Base-by-base conservation (phyloP, 1,140 invertebrate species). In the Caerostris extrusa region DNA sequence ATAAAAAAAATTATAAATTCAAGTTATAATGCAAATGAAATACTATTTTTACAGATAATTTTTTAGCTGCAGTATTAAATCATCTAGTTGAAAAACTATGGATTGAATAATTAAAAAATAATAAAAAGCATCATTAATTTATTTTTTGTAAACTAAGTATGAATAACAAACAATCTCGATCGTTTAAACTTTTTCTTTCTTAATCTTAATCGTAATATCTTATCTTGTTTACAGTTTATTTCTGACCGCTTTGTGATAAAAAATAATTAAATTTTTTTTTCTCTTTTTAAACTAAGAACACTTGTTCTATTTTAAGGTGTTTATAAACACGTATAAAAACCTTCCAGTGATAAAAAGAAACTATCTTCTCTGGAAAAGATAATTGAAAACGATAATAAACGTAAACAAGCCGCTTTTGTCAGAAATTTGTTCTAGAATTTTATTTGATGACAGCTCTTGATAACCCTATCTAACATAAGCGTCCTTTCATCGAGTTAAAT, bases 351-450 rank as follows among this genome's bases (percentile, higher is more conserved):
- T 0, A 10, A 14, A 61, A 71, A 71, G 50, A 71, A 71, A 50
- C 50, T 71, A 71, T 71, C 69, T 19, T 10, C 34, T 53, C 8
- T 34, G 3, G 17, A 34, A 34, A 71, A 71, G 69, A 71, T 19
- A 71, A 50, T 71, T 71, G 19, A 34, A 34, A 34, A 34, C 34
- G 34, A 34, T 34, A 34, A 34, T 34, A 34, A 34, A 34, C 34
- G 34, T 34, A 34, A 34, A 34, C 34, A 34, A 71, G 69, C 19
- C 7, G 10, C 34, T 34, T 71, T 71, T 53, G 69, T 71, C 69
- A 71, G 69, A 71, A 64, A 71, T 71, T 53, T 50, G 34, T 71
- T 71, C 69, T 50, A 71, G 69, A 71, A 71, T 17, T 71, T n/a
- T 69, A n/a, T n/a, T 19, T 71, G 69, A 34, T 50, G 19, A 7